These are phyloP conservation scores for Timandra comae DNA, from an alignment of 2,888 invertebrate genomes.

Conservation along the genomic window DNA sequence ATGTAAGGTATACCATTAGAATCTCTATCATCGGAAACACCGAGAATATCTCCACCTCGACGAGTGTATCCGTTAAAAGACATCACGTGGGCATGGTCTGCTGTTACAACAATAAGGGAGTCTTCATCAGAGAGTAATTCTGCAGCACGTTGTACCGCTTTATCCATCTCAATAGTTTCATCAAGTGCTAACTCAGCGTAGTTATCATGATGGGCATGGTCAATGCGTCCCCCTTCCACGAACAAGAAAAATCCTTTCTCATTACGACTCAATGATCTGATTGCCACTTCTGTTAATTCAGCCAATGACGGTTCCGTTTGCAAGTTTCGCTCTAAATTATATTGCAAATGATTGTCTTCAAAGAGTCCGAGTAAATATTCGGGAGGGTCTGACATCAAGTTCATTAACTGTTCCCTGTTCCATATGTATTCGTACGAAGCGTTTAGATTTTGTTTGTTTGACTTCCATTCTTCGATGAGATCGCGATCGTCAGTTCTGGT, in stretches of 20 bases:
- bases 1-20: constrained; percentile 73
- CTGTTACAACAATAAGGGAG: constrained; percentile 86
- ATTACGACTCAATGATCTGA: constrained; percentile 79
- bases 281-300: constrained; percentile 74
- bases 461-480: constrained; percentile 81
- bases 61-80: constrained; percentile 81
- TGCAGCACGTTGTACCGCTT: constrained; percentile 73
- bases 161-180: constrained; percentile 81
- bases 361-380: constrained; percentile 80
- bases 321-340: constrained; percentile 79
- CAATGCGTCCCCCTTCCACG: constrained; percentile 81
- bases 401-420: constrained; percentile 74
- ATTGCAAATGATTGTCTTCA: constrained; percentile 77
- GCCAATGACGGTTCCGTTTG: constrained; percentile 79
- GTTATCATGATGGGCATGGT: constrained; percentile 80
- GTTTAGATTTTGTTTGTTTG: constrained; percentile 48
- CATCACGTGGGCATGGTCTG: constrained; percentile 87
- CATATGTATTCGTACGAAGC: constrained; percentile 68
- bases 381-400: constrained; percentile 57
- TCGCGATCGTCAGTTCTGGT: constrained; percentile 76
- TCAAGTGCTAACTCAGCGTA: constrained; percentile 77
- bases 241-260: constrained; percentile 84
- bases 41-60: constrained; percentile 61
- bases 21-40: constrained; percentile 50
- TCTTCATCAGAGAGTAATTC: constrained; percentile 70